A percentile compares a stretch with the other conserved stretches of the same genome.
These are phyloP conservation scores for Amazona ochrocephala DNA, from an alignment of 2,797 vertebrate species.

Conservation along the genomic window DNA sequence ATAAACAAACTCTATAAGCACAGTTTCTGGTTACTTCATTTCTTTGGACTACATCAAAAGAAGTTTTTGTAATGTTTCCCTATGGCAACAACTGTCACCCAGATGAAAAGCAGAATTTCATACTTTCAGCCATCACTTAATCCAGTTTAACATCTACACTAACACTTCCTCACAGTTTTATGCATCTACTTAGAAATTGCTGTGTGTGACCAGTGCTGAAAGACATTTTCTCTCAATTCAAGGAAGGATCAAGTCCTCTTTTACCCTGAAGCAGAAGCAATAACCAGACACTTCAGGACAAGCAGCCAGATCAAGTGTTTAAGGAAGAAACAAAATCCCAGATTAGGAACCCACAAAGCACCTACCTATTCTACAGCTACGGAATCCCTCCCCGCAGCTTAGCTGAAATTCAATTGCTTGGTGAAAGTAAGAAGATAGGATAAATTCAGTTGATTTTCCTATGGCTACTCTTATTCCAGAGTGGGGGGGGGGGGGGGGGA, in stretches of 20 bases:
- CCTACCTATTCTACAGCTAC: neutral
- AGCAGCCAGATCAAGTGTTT: neutral
- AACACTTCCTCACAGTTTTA: neutral
- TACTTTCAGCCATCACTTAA: neutral
- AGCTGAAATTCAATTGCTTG: neutral
- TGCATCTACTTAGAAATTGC: neutral
- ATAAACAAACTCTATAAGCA: neutral
- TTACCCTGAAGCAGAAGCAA: neutral
- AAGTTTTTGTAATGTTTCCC: neutral
- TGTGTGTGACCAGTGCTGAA: neutral
- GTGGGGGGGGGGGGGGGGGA: too few relatives aligned
- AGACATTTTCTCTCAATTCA: neutral
- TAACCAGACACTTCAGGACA: neutral
- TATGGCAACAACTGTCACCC: neutral
- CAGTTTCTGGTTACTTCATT: neutral
- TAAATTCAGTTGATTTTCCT: neutral
- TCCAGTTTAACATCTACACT: neutral
- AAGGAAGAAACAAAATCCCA: constrained; percentile 18
- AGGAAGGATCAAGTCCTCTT: neutral
- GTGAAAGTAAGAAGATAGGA: neutral
- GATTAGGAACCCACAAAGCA: neutral
- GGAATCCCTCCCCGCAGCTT: neutral
- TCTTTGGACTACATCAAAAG: neutral
- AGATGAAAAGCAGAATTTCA: neutral
- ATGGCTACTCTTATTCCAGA: neutral